Evolutionary conservation across 2,797 vertebrate species (phyloP), one percentile per base, ranked within the genome.

Genomic region (Botia kubotai): DNA sequence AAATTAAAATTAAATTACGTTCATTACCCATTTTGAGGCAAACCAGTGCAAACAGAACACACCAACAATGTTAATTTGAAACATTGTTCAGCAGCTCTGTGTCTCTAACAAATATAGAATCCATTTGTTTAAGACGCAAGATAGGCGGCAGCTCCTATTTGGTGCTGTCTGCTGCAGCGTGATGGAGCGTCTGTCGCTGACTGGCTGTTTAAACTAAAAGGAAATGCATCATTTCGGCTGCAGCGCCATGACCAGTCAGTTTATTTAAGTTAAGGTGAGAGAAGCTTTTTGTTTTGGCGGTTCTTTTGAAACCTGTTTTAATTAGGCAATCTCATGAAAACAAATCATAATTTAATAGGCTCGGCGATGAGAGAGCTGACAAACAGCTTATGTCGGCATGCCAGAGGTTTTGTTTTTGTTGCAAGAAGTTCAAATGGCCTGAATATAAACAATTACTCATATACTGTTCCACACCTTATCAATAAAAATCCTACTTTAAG

Each of bases 211-310:
- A 81, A 80, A 82, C 75, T 76, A 52, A 72, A 55, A 81, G 76
- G 71, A 84, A 85, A 84, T 80, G 68, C 84, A 86, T 85, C 83
- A 83, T 79, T 82, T 77, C 65, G 66, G 77, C 72, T 48, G 21
- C 62, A 76, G 75, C 68, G 79, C 82, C 63, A 43, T 11, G 55
- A 79, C 62, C 29, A 33, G 21, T 16, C 50, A 4, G 80, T 85
- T 83, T 84, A 79, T 73, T 88, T 79, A 73, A 81, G 75, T 62
- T 43, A 75, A 81, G 50, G 68, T 53, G 62, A 48, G n/a, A 72
- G 66, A 66, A n/a, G 36, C 63, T 67, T 84, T 67, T 84, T 70
- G 79, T 76, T 79, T 82, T 84, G 73, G 74, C 60, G 72, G 53
- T 82, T 23, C 29, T 69, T 77, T 55, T 33, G 10, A 81, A 74